Evolutionary conservation across 2,113 vertebrate species (phyloP).

Genomic region (Bostrychus sinensis): DNA sequence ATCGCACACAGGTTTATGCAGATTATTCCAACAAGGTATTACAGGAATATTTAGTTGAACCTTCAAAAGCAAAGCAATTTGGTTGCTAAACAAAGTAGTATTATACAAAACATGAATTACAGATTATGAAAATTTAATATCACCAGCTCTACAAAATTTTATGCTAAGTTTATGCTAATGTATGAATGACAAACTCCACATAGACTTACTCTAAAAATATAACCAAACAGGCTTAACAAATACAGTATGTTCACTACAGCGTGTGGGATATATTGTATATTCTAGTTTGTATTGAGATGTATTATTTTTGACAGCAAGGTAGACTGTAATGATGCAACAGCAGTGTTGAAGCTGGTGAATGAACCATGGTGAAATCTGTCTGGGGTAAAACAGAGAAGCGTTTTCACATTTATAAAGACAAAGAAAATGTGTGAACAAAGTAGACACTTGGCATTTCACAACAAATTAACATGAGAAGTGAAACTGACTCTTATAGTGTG

Average conservation of each 20-base stretch:
- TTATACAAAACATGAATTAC: conserved; percentile 10
- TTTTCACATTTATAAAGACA: conserved; percentile 33
- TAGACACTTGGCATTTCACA: conserved; percentile 44
- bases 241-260: neutral
- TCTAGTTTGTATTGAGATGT: conserved; percentile 2
- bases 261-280: conserved; percentile 1
- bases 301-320: neutral
- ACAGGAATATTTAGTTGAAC: neutral
- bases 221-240: neutral
- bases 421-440: conserved; percentile 30
- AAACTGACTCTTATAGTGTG: conserved; percentile 41
- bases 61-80: neutral
- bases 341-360: neutral
- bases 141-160: neutral
- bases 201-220: neutral
- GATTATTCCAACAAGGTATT: neutral
- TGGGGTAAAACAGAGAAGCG: conserved; percentile 3
- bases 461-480: conserved; percentile 46
- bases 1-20: neutral
- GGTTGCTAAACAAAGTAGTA: conserved; percentile 3
- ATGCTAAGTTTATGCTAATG: neutral
- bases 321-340: conserved; percentile 1
- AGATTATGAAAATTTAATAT: conserved; percentile 3
- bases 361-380: conserved; percentile 3
- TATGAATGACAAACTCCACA: neutral